Conservation (phyloP, 1,140 invertebrate genomes). For the Heliothis virescens region DNA sequence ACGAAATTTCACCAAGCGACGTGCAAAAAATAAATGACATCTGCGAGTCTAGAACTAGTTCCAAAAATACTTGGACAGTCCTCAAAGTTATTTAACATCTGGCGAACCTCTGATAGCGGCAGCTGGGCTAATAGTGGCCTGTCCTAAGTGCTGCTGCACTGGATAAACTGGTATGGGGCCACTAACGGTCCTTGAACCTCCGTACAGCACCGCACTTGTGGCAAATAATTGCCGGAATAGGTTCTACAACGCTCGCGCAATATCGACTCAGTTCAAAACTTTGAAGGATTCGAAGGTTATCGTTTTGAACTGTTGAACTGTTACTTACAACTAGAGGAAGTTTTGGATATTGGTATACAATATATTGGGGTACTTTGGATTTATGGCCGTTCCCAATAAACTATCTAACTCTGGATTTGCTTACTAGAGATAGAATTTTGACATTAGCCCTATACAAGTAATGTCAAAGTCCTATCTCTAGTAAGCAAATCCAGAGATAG, state of each 20-base stretch:
- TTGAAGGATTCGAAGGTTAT: slow-evolving; percentile 11
- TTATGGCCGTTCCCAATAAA: no score
- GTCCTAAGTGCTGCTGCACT: slow-evolving; percentile 46
- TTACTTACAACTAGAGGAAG: slow-evolving; percentile 15
- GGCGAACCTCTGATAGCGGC: slow-evolving; percentile 17
- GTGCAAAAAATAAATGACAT: neutral
- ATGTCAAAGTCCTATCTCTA: no score
- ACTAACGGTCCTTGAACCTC: slow-evolving; percentile 54
- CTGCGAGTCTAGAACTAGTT: slow-evolving; percentile 13
- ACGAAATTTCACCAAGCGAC: neutral
- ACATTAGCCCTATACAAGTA: no score
- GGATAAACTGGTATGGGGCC: slow-evolving; percentile 54
- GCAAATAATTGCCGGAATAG: slow-evolving; percentile 35
- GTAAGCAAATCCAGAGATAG: no score
- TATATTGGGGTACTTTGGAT: neutral
- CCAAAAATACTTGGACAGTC: slow-evolving; percentile 33
- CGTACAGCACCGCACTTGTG: slow-evolving; percentile 7
- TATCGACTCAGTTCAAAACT: slow-evolving; percentile 27
- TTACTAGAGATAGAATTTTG: no score
- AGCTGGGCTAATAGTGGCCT: slow-evolving; percentile 26
- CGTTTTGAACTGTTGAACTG: neutral
- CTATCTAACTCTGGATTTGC: no score
- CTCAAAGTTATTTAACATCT: slow-evolving; percentile 37
- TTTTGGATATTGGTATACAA: slow-evolving; percentile 1
- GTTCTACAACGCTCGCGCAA: slow-evolving; percentile 32